Evolutionary conservation across 2,888 invertebrate genomes (phyloP).

Genomic region (Eristalinus aeneus): DNA sequence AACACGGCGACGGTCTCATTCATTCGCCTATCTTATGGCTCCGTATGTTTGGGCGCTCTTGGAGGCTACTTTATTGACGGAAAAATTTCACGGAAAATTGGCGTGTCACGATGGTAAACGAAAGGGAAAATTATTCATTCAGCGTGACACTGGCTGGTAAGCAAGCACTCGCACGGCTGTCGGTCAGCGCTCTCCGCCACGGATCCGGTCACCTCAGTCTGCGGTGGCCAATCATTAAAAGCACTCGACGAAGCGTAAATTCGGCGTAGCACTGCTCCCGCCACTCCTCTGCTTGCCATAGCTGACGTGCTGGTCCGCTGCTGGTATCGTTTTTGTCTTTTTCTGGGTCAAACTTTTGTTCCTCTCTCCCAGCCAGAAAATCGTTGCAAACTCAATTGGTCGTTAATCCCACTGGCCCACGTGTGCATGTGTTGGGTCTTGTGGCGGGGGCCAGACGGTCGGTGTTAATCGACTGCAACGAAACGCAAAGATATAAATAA

Average conservation of each 20-base stretch:
- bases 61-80: constrained; percentile 57
- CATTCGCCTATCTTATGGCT: not conserved
- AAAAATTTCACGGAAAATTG: constrained; percentile 68
- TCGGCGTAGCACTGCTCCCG: not conserved
- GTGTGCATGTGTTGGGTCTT: not conserved
- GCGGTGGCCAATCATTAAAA: constrained; percentile 63
- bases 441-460: not conserved
- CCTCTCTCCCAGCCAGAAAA: constrained; percentile 20
- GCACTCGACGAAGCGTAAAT: constrained; percentile 55
- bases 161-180: not conserved
- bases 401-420: constrained; percentile 28
- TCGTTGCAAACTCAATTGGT: constrained; percentile 55
- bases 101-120: constrained; percentile 61
- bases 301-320: too few relatives aligned
- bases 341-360: constrained; percentile 5
- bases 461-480: constrained; percentile 39
- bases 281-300: too few relatives aligned
- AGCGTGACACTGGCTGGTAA: constrained; percentile 20
- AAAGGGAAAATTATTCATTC: constrained; percentile 66
- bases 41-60: not conserved
- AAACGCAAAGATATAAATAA: constrained; percentile 42
- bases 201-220: constrained; percentile 7
- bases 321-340: constrained; percentile 18
- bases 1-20: constrained; percentile 1
- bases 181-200: not conserved